These are phyloP conservation scores for Cosmorhoe ocellata DNA, from an alignment of 2,888 invertebrate species.

Conservation along the genomic window DNA sequence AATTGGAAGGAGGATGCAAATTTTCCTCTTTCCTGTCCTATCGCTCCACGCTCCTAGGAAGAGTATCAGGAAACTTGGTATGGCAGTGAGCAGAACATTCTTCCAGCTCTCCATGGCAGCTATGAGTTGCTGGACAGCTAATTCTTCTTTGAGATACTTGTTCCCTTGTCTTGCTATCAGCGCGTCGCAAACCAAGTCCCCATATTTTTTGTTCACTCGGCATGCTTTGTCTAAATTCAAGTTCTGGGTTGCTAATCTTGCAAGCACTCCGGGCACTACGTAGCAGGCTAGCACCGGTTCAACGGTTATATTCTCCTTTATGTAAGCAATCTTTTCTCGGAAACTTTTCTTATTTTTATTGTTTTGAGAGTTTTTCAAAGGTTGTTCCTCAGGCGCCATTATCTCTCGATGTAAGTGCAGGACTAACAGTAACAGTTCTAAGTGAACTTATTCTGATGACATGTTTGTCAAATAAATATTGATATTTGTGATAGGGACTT, in stretches of 20 bases:
- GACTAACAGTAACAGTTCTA: conserved; percentile 33
- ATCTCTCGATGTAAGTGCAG: conserved; percentile 25
- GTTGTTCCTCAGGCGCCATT: conserved; percentile 61
- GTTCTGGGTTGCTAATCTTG: conserved; percentile 90
- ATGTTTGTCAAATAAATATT: conserved; percentile 44
- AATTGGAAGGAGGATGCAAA: conserved; percentile 81
- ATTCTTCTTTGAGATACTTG: conserved; percentile 83
- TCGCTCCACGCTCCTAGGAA: conserved; percentile 85
- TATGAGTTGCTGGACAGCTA: conserved; percentile 81
- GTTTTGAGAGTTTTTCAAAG: conserved; percentile 45
- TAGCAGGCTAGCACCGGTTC: conserved; percentile 85
- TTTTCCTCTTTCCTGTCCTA: conserved; percentile 78
- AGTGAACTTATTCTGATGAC: conserved; percentile 16
- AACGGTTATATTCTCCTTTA: conserved; percentile 84
- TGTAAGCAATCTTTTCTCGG: conserved; percentile 66
- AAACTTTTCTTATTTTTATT: conserved; percentile 55
- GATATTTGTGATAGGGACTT: conserved; percentile 32
- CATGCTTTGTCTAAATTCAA: conserved; percentile 93
- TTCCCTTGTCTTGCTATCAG: conserved; percentile 86
- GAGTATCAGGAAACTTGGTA: conserved; percentile 79
- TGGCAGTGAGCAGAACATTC: conserved; percentile 75
- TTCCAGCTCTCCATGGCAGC: conserved; percentile 81
- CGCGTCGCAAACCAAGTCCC: conserved; percentile 87
- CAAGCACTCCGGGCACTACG: conserved; percentile 84
- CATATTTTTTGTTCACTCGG: conserved; percentile 88